phyloP scores from a whole-genome alignment of 2,888 invertebrate genomes.

The Oscheius sp. region DNA sequence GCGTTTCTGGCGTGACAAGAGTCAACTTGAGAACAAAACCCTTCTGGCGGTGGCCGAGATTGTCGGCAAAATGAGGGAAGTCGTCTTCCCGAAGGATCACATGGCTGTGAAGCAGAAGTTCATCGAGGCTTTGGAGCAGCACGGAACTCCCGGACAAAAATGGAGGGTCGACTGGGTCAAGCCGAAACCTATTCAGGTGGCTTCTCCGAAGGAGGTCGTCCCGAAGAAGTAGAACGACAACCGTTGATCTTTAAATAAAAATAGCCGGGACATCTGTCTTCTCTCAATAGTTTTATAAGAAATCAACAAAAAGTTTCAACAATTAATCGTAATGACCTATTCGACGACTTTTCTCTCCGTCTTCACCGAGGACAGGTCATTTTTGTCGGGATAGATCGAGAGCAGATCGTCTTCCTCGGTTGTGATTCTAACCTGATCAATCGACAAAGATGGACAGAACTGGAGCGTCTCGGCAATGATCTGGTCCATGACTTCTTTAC shows the following conservation, averaged over 20 bases:
- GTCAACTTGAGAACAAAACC: too few species aligned
- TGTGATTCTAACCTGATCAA: constrained; percentile 73
- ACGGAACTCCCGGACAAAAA: neutral
- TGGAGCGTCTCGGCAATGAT: constrained; percentile 42
- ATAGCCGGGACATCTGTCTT: neutral
- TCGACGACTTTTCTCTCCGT: constrained; percentile 1
- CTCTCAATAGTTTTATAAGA: neutral
- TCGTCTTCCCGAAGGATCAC: constrained; percentile 22
- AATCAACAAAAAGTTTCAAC: constrained; percentile 6
- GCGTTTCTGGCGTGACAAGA: constrained; percentile 15
- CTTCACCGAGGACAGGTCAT: constrained; percentile 78
- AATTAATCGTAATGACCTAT: neutral
- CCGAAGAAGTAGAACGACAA: neutral
- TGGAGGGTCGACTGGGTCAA: constrained; percentile 13
- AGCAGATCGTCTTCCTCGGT: constrained; percentile 80
- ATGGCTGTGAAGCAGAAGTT: constrained; percentile 20
- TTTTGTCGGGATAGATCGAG: constrained; percentile 84
- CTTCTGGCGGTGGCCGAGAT: neutral
- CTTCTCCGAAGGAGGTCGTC: neutral
- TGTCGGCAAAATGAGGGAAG: neutral
- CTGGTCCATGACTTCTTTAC: constrained; percentile 55
- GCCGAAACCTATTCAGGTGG: neutral
- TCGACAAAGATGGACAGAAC: constrained; percentile 76
- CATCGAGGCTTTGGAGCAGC: neutral
- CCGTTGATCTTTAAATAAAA: neutral